A percentile compares a stretch with the other conserved stretches of the same genome.
Evolutionary conservation across 2,113 vertebrate genomes (phyloP).

Genomic region (Henicopernis longicauda): DNA sequence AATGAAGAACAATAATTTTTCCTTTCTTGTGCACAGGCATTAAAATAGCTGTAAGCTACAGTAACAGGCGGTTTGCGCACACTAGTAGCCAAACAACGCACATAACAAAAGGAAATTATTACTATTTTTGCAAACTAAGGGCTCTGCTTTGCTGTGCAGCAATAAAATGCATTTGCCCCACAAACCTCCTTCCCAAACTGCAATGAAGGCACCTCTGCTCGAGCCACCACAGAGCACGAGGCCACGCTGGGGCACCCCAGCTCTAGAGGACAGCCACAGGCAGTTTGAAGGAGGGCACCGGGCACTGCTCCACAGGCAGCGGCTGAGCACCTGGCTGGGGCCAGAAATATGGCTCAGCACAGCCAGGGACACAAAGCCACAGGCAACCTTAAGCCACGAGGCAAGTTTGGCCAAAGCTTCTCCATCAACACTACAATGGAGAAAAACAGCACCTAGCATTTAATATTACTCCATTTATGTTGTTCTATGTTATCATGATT

Average conservation of each 20-base stretch:
- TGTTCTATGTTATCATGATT: rapidly evolving
- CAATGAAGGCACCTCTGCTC: not conserved
- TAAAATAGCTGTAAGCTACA: not conserved
- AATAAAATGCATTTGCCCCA: not conserved
- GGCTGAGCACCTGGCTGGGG: rapidly evolving
- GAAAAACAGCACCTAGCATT: not conserved
- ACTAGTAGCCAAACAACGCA: not conserved
- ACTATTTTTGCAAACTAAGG: not conserved
- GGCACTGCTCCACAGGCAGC: not conserved
- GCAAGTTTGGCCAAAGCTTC: not conserved
- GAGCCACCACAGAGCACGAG: rapidly evolving
- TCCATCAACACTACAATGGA: not conserved
- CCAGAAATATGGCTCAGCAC: not conserved
- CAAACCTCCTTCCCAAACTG: not conserved
- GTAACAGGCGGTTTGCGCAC: not conserved
- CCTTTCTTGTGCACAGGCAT: not conserved
- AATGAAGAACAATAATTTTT: not conserved
- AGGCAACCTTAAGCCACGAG: not conserved
- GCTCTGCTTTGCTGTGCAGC: not conserved
- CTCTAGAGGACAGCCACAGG: rapidly evolving
- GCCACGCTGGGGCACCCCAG: not conserved
- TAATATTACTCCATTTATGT: not conserved
- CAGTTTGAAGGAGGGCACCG: rapidly evolving
- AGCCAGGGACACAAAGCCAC: not conserved
- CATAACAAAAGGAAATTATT: not conserved